phyloP scores from a whole-genome alignment of 2,888 invertebrate genomes.

The Drosophila anomalata region DNA sequence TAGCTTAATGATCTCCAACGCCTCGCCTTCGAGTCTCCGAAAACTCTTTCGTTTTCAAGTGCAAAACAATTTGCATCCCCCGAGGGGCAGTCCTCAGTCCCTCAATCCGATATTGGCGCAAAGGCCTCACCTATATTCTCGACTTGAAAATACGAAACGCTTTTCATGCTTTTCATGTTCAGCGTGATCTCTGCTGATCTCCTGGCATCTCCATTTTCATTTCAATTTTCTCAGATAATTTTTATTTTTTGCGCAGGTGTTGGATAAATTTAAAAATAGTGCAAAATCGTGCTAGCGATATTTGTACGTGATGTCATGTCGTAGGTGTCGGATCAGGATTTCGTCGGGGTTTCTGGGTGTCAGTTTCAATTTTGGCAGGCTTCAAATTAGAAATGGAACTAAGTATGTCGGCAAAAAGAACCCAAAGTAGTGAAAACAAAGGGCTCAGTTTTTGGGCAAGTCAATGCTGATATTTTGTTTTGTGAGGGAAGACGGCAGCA shows the following conservation, averaged over 20 bases:
- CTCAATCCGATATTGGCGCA: slow-evolving; percentile 10
- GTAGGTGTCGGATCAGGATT: slow-evolving; percentile 74
- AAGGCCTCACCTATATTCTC: slow-evolving; percentile 29
- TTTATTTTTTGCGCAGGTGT: slow-evolving; percentile 78
- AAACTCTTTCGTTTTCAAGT: slow-evolving; percentile 44
- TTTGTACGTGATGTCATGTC: slow-evolving; percentile 83
- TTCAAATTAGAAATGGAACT: slow-evolving; percentile 52
- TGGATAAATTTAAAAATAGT: slow-evolving; percentile 82
- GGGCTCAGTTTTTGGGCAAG: slow-evolving; percentile 41
- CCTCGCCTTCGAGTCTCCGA: slow-evolving; percentile 28
- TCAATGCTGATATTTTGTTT: slow-evolving; percentile 41
- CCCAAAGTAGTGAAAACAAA: slow-evolving; percentile 55
- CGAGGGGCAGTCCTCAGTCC: slow-evolving; percentile 16
- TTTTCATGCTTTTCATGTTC: slow-evolving; percentile 77
- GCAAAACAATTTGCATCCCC: slow-evolving; percentile 53
- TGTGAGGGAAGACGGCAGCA: slow-evolving; percentile 52
- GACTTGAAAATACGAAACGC: slow-evolving; percentile 25
- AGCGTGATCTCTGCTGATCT: slow-evolving; percentile 61
- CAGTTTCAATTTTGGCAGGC: slow-evolving; percentile 38
- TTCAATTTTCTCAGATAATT: slow-evolving; percentile 25
- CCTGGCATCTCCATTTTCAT: slow-evolving; percentile 54
- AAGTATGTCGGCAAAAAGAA: slow-evolving; percentile 56
- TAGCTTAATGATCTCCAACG: slow-evolving; percentile 61
- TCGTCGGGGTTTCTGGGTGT: slow-evolving; percentile 21
- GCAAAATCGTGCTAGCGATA: slow-evolving; percentile 82